A percentile compares a stretch with the other conserved stretches of the same genome.
Conservation (phyloP, 2,888 invertebrate genomes). For the Netelia melanura region DNA sequence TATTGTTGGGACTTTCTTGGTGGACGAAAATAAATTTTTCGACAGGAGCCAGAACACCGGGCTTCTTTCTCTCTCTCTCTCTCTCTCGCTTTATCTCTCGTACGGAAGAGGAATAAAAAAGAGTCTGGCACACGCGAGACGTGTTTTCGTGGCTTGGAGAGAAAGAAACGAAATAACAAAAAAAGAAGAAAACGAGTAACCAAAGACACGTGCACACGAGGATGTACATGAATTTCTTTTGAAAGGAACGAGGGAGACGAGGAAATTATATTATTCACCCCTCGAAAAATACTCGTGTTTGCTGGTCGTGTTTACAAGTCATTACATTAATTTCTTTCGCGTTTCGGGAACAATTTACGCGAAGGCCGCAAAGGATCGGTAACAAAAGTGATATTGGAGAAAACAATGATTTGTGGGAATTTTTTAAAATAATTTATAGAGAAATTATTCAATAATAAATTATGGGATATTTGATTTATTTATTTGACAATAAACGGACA, state of each 20-base stretch:
- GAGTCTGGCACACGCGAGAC: slow-evolving; percentile 36
- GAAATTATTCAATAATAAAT: no score
- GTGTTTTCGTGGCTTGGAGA: slow-evolving; percentile 26
- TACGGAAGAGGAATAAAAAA: slow-evolving; percentile 28
- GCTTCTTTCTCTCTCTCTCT: slow-evolving; percentile 57
- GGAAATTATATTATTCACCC: slow-evolving; percentile 38
- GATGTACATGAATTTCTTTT: background rate
- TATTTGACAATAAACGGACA: no score
- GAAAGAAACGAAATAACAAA: slow-evolving; percentile 17
- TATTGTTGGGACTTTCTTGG: slow-evolving; percentile 18
- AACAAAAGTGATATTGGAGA: no score
- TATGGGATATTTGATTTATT: no score
- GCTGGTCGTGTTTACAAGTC: slow-evolving; percentile 72
- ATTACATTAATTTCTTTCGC: slow-evolving; percentile 52
- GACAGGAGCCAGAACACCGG: slow-evolving; percentile 77
- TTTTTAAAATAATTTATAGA: no score
- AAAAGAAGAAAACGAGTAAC: slow-evolving; percentile 16
- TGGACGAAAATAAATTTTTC: slow-evolving; percentile 78
- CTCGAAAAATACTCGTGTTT: slow-evolving; percentile 50
- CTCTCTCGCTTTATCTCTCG: slow-evolving; percentile 30
- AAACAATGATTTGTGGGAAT: no score
- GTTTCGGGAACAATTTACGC: background rate
- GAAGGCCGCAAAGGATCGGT: no score
- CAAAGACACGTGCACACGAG: slow-evolving; percentile 50
- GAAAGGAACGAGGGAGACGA: background rate